Conservation (phyloP, 2,797 vertebrate species). For the Sus cebifrons region DNA sequence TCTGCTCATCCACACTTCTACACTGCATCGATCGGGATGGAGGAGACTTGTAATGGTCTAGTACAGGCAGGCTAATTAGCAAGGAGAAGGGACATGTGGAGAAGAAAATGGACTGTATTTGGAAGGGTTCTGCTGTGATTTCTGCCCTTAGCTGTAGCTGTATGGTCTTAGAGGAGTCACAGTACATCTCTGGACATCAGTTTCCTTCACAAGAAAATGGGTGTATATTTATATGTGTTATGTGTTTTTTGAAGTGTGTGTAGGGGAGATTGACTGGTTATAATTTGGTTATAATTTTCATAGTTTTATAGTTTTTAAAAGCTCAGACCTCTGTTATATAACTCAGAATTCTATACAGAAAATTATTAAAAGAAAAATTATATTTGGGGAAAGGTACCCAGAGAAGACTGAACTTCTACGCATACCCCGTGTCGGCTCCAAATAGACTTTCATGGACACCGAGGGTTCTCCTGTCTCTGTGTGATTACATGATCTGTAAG, state of each 20-base stretch:
- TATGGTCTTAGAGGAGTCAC: background rate
- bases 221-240: background rate
- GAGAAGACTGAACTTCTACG: background rate
- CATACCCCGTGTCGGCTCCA: background rate
- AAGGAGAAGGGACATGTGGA: constrained; percentile 16
- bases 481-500: background rate
- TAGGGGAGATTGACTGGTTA: background rate
- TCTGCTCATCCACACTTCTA: constrained; percentile 70
- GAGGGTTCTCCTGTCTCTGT: background rate
- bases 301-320: constrained; percentile 62
- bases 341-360: background rate
- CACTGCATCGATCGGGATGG: constrained; percentile 73
- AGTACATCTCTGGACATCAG: background rate
- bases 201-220: constrained; percentile 9
- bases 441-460: background rate
- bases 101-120: background rate
- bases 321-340: background rate
- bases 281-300: constrained; percentile 59
- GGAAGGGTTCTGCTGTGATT: background rate
- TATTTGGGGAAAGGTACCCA: background rate
- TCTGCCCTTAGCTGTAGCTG: background rate
- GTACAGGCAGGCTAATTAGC: constrained; percentile 79
- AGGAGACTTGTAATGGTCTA: constrained; percentile 67
- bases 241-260: background rate
- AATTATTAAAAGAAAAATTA: constrained; percentile 35